phyloP scores from a whole-genome alignment of 2,113 vertebrate species.

The Tetrax tetrax region DNA sequence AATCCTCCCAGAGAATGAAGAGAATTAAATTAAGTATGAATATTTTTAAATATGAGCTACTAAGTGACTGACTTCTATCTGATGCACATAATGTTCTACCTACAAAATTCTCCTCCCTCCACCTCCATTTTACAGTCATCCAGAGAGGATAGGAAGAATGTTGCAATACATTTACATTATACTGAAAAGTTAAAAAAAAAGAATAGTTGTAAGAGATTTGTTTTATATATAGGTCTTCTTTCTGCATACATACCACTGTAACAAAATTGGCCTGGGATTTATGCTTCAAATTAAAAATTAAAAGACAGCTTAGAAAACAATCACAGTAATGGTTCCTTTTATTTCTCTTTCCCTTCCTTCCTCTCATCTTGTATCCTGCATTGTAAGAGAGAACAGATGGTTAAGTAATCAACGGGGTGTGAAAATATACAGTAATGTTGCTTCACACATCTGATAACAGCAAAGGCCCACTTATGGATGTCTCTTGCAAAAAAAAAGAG shows the following conservation, averaged over 20 bases:
- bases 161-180: neutral
- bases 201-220: neutral
- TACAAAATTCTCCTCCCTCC: conserved; percentile 16
- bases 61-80: conserved; percentile 20
- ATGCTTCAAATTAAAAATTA: conserved; percentile 32
- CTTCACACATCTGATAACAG: conserved; percentile 56
- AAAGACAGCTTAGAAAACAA: conserved; percentile 1
- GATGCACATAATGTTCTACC: neutral
- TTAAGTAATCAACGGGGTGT: conserved; percentile 56
- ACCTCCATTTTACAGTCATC: neutral
- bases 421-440: conserved; percentile 41
- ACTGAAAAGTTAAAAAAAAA: neutral
- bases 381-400: conserved; percentile 43
- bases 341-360: neutral
- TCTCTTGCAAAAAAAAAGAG: neutral
- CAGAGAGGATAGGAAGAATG: neutral
- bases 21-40: conserved; percentile 42
- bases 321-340: neutral
- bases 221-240: neutral
- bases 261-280: conserved; percentile 7
- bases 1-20: neutral
- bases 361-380: neutral
- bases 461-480: neutral
- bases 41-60: conserved; percentile 22
- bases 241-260: neutral